A percentile compares a stretch with the other conserved stretches of the same genome.
Evolutionary conservation across 64 coral and sea anemone species (phyloP).

Genomic region (Actinia equina): DNA sequence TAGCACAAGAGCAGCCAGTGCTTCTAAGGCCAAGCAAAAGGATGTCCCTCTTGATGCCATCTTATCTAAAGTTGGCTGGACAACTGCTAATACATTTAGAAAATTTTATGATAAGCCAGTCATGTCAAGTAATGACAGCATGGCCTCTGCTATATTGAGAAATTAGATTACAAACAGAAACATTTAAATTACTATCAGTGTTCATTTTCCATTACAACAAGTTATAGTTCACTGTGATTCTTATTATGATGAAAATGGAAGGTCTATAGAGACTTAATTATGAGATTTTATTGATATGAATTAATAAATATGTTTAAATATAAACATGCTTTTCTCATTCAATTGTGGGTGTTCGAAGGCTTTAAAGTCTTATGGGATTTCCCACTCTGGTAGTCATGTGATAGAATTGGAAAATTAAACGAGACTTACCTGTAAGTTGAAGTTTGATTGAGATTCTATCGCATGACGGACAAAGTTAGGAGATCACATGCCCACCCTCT

Average conservation of each 20-base stretch:
- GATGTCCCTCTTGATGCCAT: conserved; percentile 23
- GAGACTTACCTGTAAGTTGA: too few species aligned
- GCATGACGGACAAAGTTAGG: background rate
- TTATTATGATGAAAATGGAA: background rate
- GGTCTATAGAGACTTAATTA: background rate
- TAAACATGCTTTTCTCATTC: background rate
- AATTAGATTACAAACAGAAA: conserved; percentile 1
- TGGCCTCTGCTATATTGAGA: conserved; percentile 49
- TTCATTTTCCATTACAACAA: background rate
- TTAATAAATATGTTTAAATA: background rate
- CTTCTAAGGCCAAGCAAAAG: conserved; percentile 23
- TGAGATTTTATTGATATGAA: background rate
- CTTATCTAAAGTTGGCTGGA: conserved; percentile 26
- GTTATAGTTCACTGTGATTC: background rate
- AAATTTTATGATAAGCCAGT: conserved; percentile 41
- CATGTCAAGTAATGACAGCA: conserved; percentile 15
- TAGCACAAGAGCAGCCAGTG: conserved; percentile 47
- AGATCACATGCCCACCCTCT: background rate
- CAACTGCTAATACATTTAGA: conserved; percentile 26
- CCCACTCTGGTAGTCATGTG: too few species aligned
- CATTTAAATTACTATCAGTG: background rate
- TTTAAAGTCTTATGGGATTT: conserved; percentile 55
- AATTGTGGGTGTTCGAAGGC: conserved; percentile 38
- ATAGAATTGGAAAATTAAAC: too few species aligned
- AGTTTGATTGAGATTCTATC: too few species aligned